A percentile compares a stretch with the other conserved stretches of the same genome.
Conservation (phyloP, 2,113 vertebrate species). For the Cairina moschata region DNA sequence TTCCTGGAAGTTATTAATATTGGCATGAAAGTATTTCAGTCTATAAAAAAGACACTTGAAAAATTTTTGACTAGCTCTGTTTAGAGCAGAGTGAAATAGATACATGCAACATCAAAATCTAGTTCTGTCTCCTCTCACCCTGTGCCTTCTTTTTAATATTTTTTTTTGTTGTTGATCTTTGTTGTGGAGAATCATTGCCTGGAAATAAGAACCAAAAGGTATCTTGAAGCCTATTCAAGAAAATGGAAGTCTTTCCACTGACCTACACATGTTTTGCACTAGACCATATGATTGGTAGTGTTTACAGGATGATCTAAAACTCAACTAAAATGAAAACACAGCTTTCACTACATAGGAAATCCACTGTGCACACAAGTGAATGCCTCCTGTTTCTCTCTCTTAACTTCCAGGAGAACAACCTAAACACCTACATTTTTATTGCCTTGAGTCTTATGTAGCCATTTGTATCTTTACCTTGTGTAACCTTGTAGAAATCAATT, state of each 20-base stretch:
- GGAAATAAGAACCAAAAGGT: neutral
- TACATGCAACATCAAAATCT: neutral
- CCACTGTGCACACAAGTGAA: neutral
- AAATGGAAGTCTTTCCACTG: neutral
- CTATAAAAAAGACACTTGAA: neutral
- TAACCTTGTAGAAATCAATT: neutral
- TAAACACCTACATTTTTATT: neutral
- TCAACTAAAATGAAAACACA: neutral
- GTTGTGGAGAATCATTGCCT: neutral
- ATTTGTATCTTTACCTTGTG: neutral
- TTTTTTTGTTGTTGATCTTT: neutral
- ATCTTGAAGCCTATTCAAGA: neutral
- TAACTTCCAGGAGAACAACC: neutral
- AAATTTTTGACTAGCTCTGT: neutral
- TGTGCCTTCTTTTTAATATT: accelerated
- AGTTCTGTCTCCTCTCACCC: neutral
- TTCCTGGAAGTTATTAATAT: neutral
- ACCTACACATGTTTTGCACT: neutral
- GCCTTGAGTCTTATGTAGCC: neutral
- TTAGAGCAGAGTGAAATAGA: neutral
- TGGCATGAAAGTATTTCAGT: neutral
- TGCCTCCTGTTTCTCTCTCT: neutral
- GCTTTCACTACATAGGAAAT: accelerated
- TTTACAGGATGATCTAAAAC: neutral
- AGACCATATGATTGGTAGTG: neutral